phyloP scores from a whole-genome alignment of 1,140 invertebrate species.

The Holotrichia oblita region DNA sequence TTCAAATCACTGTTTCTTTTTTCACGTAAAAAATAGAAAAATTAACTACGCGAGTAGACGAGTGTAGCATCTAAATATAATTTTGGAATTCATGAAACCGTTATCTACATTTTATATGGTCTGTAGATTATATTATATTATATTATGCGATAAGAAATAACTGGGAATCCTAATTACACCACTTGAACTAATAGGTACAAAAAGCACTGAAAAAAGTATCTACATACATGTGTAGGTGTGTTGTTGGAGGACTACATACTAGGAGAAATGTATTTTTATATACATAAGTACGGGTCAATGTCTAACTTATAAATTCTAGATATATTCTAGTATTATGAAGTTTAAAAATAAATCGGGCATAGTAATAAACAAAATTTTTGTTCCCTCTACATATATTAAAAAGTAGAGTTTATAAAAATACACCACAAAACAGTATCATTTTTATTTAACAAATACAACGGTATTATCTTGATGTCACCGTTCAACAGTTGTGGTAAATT shows the following conservation, averaged over 20 bases:
- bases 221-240: not conserved
- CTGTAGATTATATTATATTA: not conserved
- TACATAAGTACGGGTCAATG: not conserved
- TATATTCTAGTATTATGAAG: no score
- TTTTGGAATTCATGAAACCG: not conserved
- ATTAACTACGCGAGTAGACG: not conserved
- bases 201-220: not conserved
- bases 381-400: no score
- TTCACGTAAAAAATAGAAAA: not conserved
- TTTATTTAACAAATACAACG: no score
- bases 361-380: no score
- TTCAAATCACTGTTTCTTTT: not conserved
- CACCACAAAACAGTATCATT: no score
- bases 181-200: no score
- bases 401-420: no score
- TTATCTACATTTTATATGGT: constrained; percentile 6
- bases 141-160: not conserved
- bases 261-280: not conserved
- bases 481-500: no score
- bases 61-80: not conserved
- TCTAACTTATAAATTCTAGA: not conserved
- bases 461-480: no score
- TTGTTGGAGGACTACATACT: not conserved
- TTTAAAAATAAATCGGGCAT: no score
- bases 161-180: no score